phyloP scores from a whole-genome alignment of 2,888 invertebrate species.

The Sphecodes monilicornis region DNA sequence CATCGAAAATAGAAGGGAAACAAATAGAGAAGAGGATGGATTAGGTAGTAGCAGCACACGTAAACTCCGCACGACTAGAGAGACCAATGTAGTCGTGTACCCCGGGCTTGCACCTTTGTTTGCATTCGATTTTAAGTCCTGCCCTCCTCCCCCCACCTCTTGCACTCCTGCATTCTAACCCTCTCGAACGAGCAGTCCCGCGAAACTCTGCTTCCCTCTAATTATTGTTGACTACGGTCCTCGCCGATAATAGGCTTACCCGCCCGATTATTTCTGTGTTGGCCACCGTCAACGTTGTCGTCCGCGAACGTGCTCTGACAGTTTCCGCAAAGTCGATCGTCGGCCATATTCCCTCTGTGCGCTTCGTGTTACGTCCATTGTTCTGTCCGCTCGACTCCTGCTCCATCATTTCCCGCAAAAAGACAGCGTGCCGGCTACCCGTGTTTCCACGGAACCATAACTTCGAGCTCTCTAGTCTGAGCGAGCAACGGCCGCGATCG shows the following conservation, averaged over 20 bases:
- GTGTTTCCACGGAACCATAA: slow-evolving; percentile 1
- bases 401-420: slow-evolving; percentile 27
- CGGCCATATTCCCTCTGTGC: slow-evolving; percentile 29
- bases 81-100: slow-evolving; percentile 22
- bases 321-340: slow-evolving; percentile 55
- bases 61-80: slow-evolving; percentile 47
- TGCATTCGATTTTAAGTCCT: slow-evolving; percentile 67
- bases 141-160: neutral
- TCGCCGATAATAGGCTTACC: slow-evolving; percentile 66
- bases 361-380: slow-evolving; percentile 40
- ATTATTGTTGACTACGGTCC: slow-evolving; percentile 66
- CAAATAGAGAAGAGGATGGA: slow-evolving; percentile 63
- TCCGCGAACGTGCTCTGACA: slow-evolving; percentile 39
- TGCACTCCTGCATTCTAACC: neutral
- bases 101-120: slow-evolving; percentile 54
- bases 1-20: slow-evolving; percentile 53
- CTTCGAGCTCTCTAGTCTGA: neutral
- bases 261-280: slow-evolving; percentile 61
- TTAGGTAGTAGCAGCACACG: slow-evolving; percentile 60
- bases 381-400: slow-evolving; percentile 46
- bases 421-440: slow-evolving; percentile 8
- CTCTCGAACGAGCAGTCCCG: slow-evolving; percentile 32
- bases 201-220: slow-evolving; percentile 64
- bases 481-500: neutral
- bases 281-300: slow-evolving; percentile 25